Percentiles rank a stretch among this genome's conserved stretches.
Evolutionary conservation across 2,888 invertebrate species (phyloP).

Genomic region (Tinea pellionella): DNA sequence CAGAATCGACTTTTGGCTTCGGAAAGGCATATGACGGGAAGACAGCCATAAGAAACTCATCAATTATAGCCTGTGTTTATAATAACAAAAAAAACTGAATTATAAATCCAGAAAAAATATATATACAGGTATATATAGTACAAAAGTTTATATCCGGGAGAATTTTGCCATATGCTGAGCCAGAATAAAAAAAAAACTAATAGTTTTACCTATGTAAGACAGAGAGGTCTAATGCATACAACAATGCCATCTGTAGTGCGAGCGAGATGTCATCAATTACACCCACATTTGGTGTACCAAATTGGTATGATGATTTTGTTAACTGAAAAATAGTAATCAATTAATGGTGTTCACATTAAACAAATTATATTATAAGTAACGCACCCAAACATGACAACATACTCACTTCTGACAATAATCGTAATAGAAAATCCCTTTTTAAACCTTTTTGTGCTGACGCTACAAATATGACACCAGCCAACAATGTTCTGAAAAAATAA

Average conservation of each 20-base stretch:
- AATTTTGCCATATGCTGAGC: no score
- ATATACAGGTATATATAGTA: no score
- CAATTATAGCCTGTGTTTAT: no score
- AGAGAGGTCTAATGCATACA: slow-evolving; percentile 87
- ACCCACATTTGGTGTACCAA: slow-evolving; percentile 76
- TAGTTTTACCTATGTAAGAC: slow-evolving; percentile 75
- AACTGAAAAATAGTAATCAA: slow-evolving; percentile 33
- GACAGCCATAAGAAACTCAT: no score
- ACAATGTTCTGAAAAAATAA: slow-evolving; percentile 36
- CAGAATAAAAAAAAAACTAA: no score
- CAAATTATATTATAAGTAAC: neutral
- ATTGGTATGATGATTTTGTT: slow-evolving; percentile 42
- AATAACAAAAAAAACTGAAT: no score
- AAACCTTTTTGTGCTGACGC: slow-evolving; percentile 67
- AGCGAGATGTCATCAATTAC: slow-evolving; percentile 83
- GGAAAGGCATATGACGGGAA: no score
- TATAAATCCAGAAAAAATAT: no score
- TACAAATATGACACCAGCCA: slow-evolving; percentile 54
- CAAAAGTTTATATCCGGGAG: no score
- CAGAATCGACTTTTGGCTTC: no score
- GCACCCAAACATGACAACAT: no score
- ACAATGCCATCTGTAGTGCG: slow-evolving; percentile 82
- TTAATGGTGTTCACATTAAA: neutral
- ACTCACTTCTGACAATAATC: slow-evolving; percentile 64
- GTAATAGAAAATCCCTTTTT: slow-evolving; percentile 76